Percentiles rank a stretch among this genome's conserved stretches.
Conservation (phyloP, 2,113 vertebrate genomes). For the Menura novaehollandiae region DNA sequence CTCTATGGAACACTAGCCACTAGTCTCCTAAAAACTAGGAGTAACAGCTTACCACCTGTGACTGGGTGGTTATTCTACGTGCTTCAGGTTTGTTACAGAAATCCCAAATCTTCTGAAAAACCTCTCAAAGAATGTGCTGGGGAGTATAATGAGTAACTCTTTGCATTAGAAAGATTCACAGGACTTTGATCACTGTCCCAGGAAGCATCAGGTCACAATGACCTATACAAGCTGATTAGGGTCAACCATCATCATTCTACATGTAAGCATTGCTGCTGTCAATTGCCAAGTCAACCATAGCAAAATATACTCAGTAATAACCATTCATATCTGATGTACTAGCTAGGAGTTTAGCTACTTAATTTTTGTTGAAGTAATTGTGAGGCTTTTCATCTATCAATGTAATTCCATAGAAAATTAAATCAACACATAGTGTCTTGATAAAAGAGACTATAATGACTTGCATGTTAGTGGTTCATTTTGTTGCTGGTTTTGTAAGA, state of each 20-base stretch:
- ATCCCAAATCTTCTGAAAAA: constrained; percentile 25
- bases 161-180: constrained; percentile 50
- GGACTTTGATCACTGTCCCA: constrained; percentile 67
- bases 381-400: background rate
- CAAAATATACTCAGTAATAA: constrained; percentile 19
- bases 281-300: background rate
- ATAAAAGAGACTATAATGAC: background rate
- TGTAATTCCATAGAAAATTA: background rate
- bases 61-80: background rate
- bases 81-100: constrained; percentile 54
- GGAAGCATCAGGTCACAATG: constrained; percentile 55
- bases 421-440: background rate
- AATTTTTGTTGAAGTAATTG: background rate
- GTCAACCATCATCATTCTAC: background rate
- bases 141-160: constrained; percentile 63
- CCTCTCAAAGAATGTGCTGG: constrained; percentile 21
- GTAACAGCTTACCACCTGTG: constrained; percentile 17
- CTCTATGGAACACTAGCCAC: background rate
- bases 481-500: background rate
- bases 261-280: constrained; percentile 1
- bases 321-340: background rate
- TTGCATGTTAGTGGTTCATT: background rate
- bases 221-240: constrained; percentile 60
- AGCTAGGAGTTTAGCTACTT: background rate
- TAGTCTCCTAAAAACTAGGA: background rate